Evolutionary conservation across 2,113 vertebrate species (phyloP), one percentile per base, ranked within the genome.

Genomic region (Cygnus atratus): DNA sequence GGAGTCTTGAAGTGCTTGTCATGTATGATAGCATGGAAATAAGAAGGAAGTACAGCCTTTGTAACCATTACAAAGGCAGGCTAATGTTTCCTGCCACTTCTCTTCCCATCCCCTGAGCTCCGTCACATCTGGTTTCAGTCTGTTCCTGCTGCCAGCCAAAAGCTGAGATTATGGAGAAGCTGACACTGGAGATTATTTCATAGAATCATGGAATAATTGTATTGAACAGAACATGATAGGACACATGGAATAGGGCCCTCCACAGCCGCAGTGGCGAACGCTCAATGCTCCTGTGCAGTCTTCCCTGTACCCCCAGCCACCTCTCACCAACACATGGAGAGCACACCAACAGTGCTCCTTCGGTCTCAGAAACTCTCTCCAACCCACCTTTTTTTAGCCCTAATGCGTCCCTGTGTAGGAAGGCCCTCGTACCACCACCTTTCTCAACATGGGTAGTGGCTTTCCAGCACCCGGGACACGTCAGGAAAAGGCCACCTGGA

Each of bases 1-100:
- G 6, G 68, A 33, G 25, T 63, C 73, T 88, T 59, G 68, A 81
- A 78, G 72, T 88, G 52, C 31, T 90, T 92, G 88, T 90, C 68
- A 78, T 20, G 22, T 18, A 79, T 35, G 43, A 9, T 68, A 82
- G 10, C 10, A 21, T 71, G 57, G 33, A 73, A 92, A 90, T 44
- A 71, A 90, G 77, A 88, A 57, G 12, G 77, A 88, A 66, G 66
- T 41, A 54, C 59, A 86, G 61, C 29, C n/a, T 84, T 68, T 87
- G 57, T 63, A 87, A 48, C 44, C 20, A 54, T 39, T n/a, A 85
- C 67, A 82, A 79, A 67, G 25, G 26, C 52, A 62, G 25, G 35
- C n/a, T 79, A 17, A 37, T n/a, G n/a, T 6, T 63, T 41, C 18
- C 44, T 77, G 52, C 35, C 29, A 7, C 37, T 26, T 8, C 31